A percentile compares a stretch with the other conserved stretches of the same genome.
These are phyloP conservation scores for Lacerta viridis DNA, from an alignment of 2,797 vertebrate species.

Conservation along the genomic window DNA sequence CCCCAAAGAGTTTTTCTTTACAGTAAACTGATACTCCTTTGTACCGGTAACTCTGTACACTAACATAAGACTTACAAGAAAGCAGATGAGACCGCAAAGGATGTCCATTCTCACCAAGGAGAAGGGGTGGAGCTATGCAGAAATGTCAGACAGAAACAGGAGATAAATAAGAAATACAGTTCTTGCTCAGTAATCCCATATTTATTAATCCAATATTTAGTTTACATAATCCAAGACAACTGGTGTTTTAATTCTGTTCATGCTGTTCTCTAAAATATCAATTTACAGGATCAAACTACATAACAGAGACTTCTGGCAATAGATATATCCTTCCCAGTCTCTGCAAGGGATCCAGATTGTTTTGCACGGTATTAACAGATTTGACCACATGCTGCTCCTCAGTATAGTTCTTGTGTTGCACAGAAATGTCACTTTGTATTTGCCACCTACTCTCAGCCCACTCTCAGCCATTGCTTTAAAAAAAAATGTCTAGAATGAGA, in stretches of 20 bases:
- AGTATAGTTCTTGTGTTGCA: not conserved
- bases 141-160: not conserved
- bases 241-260: not conserved
- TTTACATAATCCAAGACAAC: not conserved
- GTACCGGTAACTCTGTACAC: too few relatives aligned
- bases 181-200: not conserved
- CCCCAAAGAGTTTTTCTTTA: not conserved
- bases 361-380: not conserved
- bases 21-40: not conserved
- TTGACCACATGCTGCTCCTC: not conserved
- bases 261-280: not conserved
- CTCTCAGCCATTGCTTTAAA: not conserved
- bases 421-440: not conserved
- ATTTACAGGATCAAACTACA: not conserved
- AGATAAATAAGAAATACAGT: constrained; percentile 9
- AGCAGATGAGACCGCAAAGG: not conserved
- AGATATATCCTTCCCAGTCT: not conserved
- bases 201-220: not conserved
- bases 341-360: not conserved
- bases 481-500: not conserved
- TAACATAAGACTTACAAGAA: not conserved
- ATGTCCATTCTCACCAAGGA: not conserved
- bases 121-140: not conserved
- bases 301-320: not conserved
- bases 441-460: not conserved